phyloP scores from a whole-genome alignment of 1,140 invertebrate genomes.

The Metopolophium dirhodum region DNA sequence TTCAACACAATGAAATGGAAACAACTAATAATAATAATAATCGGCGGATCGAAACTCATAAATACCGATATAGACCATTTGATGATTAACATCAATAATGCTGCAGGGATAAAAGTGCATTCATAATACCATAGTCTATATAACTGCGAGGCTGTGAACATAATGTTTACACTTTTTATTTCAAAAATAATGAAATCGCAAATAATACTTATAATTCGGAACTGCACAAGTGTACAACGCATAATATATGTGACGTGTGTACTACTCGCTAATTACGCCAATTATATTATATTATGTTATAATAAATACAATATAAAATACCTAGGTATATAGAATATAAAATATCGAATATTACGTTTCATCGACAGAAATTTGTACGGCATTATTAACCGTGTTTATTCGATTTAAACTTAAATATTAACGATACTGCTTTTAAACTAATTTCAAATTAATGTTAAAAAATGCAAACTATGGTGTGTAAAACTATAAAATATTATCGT shows the following conservation, averaged over 20 bases:
- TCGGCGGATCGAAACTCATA: not conserved
- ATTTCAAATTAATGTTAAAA: not conserved
- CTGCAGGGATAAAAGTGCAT: not conserved
- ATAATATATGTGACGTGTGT: too few species aligned
- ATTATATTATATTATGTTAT: too few species aligned
- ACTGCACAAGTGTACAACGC: not conserved
- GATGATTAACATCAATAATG: not conserved
- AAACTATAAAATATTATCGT: not conserved
- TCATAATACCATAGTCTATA: not conserved
- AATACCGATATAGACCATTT: not conserved
- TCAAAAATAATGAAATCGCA: not conserved
- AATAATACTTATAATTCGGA: not conserved
- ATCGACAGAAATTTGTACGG: not conserved
- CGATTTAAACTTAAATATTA: not conserved
- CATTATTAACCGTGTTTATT: not conserved
- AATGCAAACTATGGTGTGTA: not conserved
- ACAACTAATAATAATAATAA: not conserved
- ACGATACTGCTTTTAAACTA: not conserved
- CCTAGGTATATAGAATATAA: not conserved
- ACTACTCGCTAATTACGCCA: too few species aligned
- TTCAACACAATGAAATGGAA: not conserved
- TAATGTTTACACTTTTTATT: not conserved
- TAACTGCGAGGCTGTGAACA: not conserved
- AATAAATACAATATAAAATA: too few species aligned
- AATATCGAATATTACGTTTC: not conserved